Base-by-base conservation (phyloP, 1,140 invertebrate species). In the Drosophila orosa region DNA sequence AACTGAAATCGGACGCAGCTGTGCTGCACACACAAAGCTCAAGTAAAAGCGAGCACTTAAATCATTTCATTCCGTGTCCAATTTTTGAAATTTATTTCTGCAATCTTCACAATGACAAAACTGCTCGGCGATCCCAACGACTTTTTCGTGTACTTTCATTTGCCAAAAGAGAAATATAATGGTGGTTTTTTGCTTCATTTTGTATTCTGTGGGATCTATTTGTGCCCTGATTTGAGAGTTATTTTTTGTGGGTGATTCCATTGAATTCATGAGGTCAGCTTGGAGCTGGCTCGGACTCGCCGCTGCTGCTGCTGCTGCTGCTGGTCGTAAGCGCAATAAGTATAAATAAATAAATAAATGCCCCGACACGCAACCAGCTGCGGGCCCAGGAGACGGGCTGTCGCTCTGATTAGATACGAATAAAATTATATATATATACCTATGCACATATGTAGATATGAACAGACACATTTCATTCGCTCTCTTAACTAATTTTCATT, bases 331-430 rank as follows among this genome's bases (percentile, higher is more conserved):
- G 60, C 60, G 65, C 66, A 80, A 84, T 75, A 80, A 74, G 44
- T 62, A 67, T 67, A 63, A 75, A 75, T 75, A 90, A 81, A 80
- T 85, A 84, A 87, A 61, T 74, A n/a, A 75, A 72, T 69, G 52
- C 33, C 22, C 27, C 24, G 35, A 67, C 66, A 79, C 83, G 79
- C 80, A 87, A 84, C 35, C 80, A 78, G 74, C 74, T 84, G 62
- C 61, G 72, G 59, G 72, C 69, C 75, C 74, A 83, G 60, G 84
- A 83, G 83, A 87, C 83, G 67, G 42, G 60, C 59, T 84, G 76
- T 84, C 77, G 68, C 85, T 72, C 65, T 78, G 85, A 87, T 87
- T 87, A 90, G 84, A 89, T 87, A 90, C 73, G 62, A 71, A 66
- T 63, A 62, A 52, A 59, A 50, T 33, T 50, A 67, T 76, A 76